A percentile compares a stretch with the other conserved stretches of the same genome.
phyloP scores from a whole-genome alignment of 2,113 vertebrate genomes.

The Pristiophorus japonicus region DNA sequence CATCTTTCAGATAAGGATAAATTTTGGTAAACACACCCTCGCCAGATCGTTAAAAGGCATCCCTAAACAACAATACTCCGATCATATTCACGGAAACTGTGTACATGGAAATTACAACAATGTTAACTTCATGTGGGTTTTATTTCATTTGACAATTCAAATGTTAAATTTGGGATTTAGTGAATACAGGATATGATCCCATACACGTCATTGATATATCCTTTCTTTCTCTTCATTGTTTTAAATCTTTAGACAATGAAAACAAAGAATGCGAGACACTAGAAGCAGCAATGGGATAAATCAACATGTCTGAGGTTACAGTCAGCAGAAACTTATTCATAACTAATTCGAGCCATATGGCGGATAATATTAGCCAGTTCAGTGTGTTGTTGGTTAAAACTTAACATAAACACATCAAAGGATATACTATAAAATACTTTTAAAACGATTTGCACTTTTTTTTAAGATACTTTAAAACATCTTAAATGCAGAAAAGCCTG shows the following conservation, averaged over 20 bases:
- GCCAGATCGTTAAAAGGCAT: not conserved
- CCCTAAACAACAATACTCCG: not conserved
- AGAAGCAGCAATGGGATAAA: not conserved
- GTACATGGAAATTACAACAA: not conserved
- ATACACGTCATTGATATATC: not conserved
- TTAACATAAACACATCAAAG: not conserved
- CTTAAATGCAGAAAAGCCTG: not conserved
- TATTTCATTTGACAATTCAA: not conserved
- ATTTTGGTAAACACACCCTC: not conserved
- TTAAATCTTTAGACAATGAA: not conserved
- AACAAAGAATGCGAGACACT: not conserved
- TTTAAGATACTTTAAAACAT: not conserved
- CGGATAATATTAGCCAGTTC: not conserved
- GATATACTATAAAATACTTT: not conserved
- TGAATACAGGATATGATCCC: not conserved
- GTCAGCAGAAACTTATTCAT: not conserved
- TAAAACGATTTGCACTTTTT: not conserved
- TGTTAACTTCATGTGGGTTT: not conserved
- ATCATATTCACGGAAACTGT: not conserved
- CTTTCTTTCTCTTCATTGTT: not conserved
- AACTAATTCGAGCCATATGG: constrained; percentile 17
- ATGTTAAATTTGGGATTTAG: not conserved
- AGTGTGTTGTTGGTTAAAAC: not conserved
- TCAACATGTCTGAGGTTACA: not conserved
- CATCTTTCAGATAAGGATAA: not conserved